These are phyloP conservation scores for Propsilocerus akamusi DNA, from an alignment of 1,140 invertebrate species.

Conservation along the genomic window DNA sequence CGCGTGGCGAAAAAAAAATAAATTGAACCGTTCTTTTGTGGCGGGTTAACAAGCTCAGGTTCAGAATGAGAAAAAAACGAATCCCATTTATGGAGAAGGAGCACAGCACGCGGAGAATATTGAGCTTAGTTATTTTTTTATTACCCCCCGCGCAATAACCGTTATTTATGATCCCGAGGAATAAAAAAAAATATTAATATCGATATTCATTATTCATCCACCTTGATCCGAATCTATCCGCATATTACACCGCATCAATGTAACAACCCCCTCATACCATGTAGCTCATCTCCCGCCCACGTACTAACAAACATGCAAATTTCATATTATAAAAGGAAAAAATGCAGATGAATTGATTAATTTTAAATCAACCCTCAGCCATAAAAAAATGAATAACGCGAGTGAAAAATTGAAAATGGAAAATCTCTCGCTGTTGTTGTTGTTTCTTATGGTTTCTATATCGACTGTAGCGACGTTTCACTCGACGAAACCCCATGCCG, in stretches of 20 bases:
- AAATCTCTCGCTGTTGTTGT: too few relatives aligned
- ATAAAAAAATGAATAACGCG: background rate
- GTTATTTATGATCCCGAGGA: background rate
- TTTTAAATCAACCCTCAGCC: constrained; percentile 1
- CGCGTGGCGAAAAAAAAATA: background rate
- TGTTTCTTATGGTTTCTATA: background rate
- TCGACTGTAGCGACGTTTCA: too few relatives aligned
- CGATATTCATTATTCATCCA: constrained; percentile 3
- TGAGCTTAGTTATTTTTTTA: background rate
- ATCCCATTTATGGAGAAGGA: background rate
- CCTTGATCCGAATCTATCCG: background rate
- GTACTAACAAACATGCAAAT: too few relatives aligned
- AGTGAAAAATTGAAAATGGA: background rate
- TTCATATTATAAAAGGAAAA: too few relatives aligned
- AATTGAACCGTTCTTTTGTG: background rate
- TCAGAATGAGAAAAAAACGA: background rate
- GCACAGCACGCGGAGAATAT: background rate
- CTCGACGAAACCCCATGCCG: too few relatives aligned
- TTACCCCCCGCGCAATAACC: background rate
- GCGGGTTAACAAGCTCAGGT: background rate
- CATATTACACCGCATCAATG: too few relatives aligned
- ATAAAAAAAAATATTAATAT: constrained; percentile 1
- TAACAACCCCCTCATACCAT: background rate
- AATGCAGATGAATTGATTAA: constrained; percentile 3
- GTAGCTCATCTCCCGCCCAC: background rate